Percentiles rank a stretch among this genome's conserved stretches.
Conservation (phyloP, 2,888 invertebrate species). For the Pseudococcus jackbeardsleyi region DNA sequence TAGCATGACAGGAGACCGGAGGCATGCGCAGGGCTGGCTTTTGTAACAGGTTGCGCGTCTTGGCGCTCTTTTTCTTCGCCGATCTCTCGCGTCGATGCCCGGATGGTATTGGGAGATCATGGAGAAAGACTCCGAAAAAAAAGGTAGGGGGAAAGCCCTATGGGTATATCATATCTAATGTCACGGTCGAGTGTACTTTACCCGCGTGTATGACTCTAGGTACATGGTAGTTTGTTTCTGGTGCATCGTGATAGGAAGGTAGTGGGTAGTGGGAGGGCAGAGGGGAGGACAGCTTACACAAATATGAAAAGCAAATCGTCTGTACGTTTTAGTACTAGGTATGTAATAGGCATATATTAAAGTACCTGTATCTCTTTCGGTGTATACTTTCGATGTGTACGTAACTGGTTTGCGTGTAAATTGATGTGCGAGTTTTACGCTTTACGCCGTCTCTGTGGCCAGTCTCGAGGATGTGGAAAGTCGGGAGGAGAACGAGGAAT, state of each 20-base stretch:
- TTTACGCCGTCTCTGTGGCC: neutral
- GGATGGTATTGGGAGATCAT: neutral
- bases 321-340: neutral
- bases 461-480: neutral
- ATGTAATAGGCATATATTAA: neutral
- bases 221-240: neutral
- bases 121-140: neutral
- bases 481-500: neutral
- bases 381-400: conserved; percentile 3
- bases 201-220: neutral
- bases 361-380: neutral
- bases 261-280: neutral
- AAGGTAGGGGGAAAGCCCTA: neutral
- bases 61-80: neutral
- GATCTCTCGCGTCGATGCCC: neutral
- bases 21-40: neutral
- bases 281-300: neutral
- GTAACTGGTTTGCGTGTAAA: neutral
- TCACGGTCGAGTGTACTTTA: neutral
- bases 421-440: conserved; percentile 10
- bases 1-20: neutral
- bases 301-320: conserved; percentile 10
- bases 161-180: neutral
- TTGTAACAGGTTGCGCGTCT: conserved; percentile 1
- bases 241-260: too few relatives aligned